These are phyloP conservation scores for Microcebus griseorufus DNA, from an alignment of 2,113 vertebrate species.

Conservation along the genomic window DNA sequence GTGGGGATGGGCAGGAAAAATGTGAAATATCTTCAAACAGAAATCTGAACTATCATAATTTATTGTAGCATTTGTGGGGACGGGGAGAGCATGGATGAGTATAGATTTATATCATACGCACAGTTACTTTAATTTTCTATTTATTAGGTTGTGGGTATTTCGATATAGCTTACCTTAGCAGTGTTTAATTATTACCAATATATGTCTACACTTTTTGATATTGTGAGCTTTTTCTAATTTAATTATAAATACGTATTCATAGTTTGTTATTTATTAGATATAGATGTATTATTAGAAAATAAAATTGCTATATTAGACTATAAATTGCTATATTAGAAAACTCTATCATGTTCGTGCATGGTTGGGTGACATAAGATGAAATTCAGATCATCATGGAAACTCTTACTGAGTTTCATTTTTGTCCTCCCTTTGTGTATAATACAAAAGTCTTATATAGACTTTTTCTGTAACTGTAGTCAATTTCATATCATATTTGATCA, in stretches of 20 bases:
- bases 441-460: neutral
- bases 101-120: neutral
- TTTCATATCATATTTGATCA: constrained; percentile 30
- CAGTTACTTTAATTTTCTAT: neutral
- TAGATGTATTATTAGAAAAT: neutral
- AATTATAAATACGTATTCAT: neutral
- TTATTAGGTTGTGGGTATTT: neutral
- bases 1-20: too few species aligned
- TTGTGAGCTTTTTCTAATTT: constrained; percentile 6
- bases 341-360: neutral
- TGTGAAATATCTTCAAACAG: neutral
- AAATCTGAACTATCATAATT: neutral
- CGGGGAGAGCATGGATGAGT: neutral
- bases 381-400: neutral
- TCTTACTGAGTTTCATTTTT: neutral
- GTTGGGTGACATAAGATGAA: neutral
- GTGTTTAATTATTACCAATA: constrained; percentile 15
- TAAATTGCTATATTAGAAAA: too few species aligned
- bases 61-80: neutral
- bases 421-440: neutral
- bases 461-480: neutral
- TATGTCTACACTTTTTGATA: neutral
- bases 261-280: constrained; percentile 6
- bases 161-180: neutral
- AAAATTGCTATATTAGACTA: neutral